Evolutionary conservation across 2,113 vertebrate genomes (phyloP), one percentile per base, ranked within the genome.

Genomic region (Neolamprologus longior): DNA sequence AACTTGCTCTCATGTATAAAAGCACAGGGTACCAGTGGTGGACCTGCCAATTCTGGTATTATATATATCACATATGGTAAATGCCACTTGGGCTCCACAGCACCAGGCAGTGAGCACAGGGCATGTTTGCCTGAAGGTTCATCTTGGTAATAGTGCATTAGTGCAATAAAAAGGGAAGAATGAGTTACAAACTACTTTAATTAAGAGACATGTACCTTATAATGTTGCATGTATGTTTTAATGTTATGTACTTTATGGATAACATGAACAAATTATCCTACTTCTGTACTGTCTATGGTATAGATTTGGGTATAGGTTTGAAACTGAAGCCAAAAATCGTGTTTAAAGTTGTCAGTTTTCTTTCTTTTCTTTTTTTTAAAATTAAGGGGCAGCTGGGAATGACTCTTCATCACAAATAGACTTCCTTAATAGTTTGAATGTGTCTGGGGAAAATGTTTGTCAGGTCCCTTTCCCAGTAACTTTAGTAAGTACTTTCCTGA

Each of bases 1-100:
- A 66, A 66, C 61, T 37, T 66, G 61, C 61, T 66, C 19, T 37
- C 61, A 21, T 37, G 10, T 66, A n/a, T 66, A 37, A 66, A 66
- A 66, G 33, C 61, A 66, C 61, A 66, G 7, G 33, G 10, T 21
- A 66, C 61, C 33, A 66, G 10, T 21, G 61, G 1, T 13, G 61
- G 61, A 66, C 61, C 61, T 66, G 4, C 33, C 61, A 66, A 58
- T 26, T 57, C 12, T 57, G 53, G 11, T 13, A 24, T 24, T 55
- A 13, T n/a, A 53, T 21, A 58, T 28, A 58, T 58, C 3, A 21
- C 19, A 66, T 21, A 7, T n/a, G n/a, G n/a, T n/a, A n/a, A 66
- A 37, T 66, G 17, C 31, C 61, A n/a, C 61, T 35, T 66, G 17
- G 31, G 61, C 61, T 7, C 4, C 61, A 35, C 61, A 5, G 6